Conservation (phyloP, 1,140 invertebrate genomes). For the Mya arenaria region DNA sequence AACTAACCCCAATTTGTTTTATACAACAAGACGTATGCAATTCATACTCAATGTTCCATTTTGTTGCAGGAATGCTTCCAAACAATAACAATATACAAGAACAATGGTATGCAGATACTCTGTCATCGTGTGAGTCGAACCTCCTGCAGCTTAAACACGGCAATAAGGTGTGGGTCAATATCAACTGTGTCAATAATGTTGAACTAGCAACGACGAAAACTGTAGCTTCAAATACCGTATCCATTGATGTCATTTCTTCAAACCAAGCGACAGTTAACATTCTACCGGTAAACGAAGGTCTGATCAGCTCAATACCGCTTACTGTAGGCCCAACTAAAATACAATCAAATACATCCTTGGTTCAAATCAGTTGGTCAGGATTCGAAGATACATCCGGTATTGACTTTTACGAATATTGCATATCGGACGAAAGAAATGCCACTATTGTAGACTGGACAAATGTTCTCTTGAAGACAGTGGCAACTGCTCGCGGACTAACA, state of each 20-base stretch:
- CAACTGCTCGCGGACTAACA: too few relatives aligned
- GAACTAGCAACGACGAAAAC: neutral
- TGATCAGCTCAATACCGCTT: too few relatives aligned
- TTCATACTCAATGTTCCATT: too few relatives aligned
- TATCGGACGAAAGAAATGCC: neutral
- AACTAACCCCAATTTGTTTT: too few relatives aligned
- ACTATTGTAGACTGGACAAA: neutral
- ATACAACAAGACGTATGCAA: too few relatives aligned
- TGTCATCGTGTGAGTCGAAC: too few relatives aligned
- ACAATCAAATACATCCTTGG: neutral
- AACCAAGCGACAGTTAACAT: neutral
- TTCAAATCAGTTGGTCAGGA: neutral
- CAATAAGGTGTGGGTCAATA: neutral
- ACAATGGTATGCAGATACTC: too few relatives aligned
- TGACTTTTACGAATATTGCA: constrained; percentile 3
- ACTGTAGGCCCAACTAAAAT: too few relatives aligned
- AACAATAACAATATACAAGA: too few relatives aligned
- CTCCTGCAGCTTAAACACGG: neutral
- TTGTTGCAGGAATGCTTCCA: too few relatives aligned
- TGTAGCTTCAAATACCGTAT: neutral
- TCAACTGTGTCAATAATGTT: constrained; percentile 13
- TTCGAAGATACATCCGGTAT: neutral
- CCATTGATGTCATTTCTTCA: neutral
- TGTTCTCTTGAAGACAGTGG: neutral
- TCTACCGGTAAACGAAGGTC: too few relatives aligned